Conservation (phyloP, 2,888 invertebrate species). For the Amphipoea oculea region DNA sequence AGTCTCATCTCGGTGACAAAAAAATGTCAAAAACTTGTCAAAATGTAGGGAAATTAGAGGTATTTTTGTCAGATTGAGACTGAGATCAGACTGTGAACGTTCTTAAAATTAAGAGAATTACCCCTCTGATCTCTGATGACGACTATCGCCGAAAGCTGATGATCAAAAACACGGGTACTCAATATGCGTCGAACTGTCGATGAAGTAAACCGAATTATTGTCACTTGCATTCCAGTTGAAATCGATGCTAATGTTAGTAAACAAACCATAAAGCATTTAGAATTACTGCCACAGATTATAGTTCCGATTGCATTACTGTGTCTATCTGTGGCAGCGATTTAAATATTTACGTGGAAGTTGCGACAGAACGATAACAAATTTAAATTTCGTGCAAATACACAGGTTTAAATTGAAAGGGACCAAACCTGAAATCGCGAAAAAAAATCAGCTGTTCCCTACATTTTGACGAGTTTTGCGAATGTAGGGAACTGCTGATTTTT, state of each 20-base stretch:
- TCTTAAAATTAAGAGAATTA: no score
- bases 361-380: not conserved
- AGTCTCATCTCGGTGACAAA: no score
- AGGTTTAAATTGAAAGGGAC: no score
- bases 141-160: not conserved
- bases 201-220: not conserved
- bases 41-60: no score
- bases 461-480: no score
- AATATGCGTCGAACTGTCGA: not conserved
- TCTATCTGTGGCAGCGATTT: constrained; percentile 12
- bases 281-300: constrained; percentile 1
- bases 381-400: not conserved
- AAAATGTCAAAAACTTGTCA: no score
- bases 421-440: no score
- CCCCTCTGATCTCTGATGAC: not conserved
- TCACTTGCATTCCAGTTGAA: not conserved
- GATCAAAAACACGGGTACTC: not conserved
- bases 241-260: constrained; percentile 8
- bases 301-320: not conserved
- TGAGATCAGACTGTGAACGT: no score
- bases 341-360: constrained; percentile 31
- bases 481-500: no score
- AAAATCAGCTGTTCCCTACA: no score
- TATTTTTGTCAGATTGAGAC: no score
- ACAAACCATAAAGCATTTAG: constrained; percentile 29